Evolutionary conservation across 1,140 invertebrate genomes (phyloP).

Genomic region (Hyles vespertilio): DNA sequence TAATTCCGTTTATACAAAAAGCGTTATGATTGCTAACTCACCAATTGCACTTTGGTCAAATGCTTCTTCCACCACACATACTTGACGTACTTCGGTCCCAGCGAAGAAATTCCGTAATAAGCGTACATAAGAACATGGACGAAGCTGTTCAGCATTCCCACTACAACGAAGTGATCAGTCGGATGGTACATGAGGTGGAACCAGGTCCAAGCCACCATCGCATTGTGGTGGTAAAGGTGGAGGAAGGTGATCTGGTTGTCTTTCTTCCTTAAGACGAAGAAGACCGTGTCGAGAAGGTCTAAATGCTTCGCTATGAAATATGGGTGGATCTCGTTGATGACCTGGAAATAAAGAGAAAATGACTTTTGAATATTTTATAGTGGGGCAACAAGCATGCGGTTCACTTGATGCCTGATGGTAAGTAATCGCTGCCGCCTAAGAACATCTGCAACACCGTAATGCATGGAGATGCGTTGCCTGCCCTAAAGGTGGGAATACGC

Average conservation of each 20-base stretch:
- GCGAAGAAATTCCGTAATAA: slow-evolving; percentile 91
- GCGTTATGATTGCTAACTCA: slow-evolving; percentile 68
- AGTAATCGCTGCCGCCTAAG: too few relatives aligned
- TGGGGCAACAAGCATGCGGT: too few relatives aligned
- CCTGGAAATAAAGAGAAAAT: slow-evolving; percentile 29
- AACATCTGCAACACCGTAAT: too few relatives aligned
- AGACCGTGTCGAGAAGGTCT: slow-evolving; percentile 58
- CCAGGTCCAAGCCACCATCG: slow-evolving; percentile 78
- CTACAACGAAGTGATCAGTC: slow-evolving; percentile 55
- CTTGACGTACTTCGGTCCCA: slow-evolving; percentile 91
- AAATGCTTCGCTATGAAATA: slow-evolving; percentile 63
- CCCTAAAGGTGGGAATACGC: too few relatives aligned
- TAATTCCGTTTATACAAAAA: too few relatives aligned
- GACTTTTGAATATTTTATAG: too few relatives aligned
- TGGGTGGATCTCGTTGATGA: slow-evolving; percentile 43
- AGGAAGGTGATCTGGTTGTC: slow-evolving; percentile 87
- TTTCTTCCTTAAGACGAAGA: slow-evolving; percentile 82
- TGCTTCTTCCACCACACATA: slow-evolving; percentile 97
- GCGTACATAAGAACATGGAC: slow-evolving; percentile 95
- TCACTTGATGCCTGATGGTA: too few relatives aligned
- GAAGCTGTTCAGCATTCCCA: slow-evolving; percentile 75
- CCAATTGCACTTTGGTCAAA: slow-evolving; percentile 91
- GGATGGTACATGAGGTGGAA: slow-evolving; percentile 51
- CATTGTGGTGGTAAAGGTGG: slow-evolving; percentile 89
- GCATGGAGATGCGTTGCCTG: too few relatives aligned